phyloP scores from a whole-genome alignment of 2,888 invertebrate species.

The Stratiomys singularior region DNA sequence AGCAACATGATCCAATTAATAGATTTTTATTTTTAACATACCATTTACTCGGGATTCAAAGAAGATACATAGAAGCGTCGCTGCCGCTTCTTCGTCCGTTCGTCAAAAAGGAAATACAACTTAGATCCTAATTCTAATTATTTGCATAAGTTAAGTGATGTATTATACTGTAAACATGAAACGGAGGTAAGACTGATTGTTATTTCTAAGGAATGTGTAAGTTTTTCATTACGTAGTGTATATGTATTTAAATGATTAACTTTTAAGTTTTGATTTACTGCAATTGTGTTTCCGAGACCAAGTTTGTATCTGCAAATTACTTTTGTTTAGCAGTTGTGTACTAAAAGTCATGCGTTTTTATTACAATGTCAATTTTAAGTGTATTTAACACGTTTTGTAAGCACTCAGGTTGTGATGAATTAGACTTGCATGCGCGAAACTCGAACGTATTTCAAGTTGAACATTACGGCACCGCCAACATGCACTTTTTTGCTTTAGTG shows the following conservation, averaged over 20 bases:
- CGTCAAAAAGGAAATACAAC: not conserved
- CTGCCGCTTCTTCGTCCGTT: not conserved
- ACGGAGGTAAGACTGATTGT: constrained; percentile 56
- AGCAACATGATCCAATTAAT: not conserved
- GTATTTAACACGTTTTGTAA: not conserved
- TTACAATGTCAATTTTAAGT: too few relatives aligned
- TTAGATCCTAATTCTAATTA: not conserved
- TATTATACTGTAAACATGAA: constrained; percentile 47
- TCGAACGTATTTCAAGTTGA: too few relatives aligned
- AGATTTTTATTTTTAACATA: not conserved
- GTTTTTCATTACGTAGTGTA: constrained; percentile 49
- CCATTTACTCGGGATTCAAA: not conserved
- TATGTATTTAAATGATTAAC: constrained; percentile 49
- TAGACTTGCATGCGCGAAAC: not conserved
- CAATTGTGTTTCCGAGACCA: not conserved
- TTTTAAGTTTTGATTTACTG: constrained; percentile 37
- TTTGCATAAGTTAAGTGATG: constrained; percentile 6
- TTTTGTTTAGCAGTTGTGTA: too few relatives aligned
- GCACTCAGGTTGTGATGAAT: not conserved
- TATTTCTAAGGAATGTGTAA: constrained; percentile 46
- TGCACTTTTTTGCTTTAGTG: not conserved
- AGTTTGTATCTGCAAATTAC: too few relatives aligned
- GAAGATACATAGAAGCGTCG: not conserved
- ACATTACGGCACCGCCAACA: not conserved
- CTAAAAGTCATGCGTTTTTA: too few relatives aligned